These are phyloP conservation scores for Linurgus olivaceus DNA, from an alignment of 2,797 vertebrate species.

Conservation along the genomic window DNA sequence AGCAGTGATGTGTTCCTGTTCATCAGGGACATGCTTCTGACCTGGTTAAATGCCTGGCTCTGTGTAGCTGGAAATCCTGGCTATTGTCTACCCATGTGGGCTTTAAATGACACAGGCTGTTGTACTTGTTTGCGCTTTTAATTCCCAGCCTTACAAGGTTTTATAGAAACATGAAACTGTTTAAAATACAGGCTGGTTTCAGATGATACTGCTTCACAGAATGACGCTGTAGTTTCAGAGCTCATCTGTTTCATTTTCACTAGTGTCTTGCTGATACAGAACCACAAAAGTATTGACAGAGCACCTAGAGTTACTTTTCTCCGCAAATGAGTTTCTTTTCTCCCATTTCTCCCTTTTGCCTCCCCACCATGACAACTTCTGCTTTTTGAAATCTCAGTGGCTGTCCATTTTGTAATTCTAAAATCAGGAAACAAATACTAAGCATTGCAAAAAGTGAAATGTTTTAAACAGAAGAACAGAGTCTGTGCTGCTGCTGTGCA, in stretches of 20 bases:
- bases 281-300: neutral
- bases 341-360: neutral
- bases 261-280: neutral
- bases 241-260: slow-evolving; percentile 25
- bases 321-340: neutral
- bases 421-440: neutral
- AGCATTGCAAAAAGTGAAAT: neutral
- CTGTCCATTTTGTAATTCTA: neutral
- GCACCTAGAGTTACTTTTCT: neutral
- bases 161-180: neutral
- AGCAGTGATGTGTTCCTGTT: neutral
- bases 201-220: neutral
- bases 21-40: neutral
- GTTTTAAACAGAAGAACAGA: neutral
- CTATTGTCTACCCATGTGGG: neutral
- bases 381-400: neutral
- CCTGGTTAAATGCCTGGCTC: neutral
- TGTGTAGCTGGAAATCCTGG: neutral
- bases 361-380: neutral
- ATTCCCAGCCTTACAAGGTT: neutral
- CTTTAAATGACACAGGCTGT: neutral
- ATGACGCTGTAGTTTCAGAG: neutral
- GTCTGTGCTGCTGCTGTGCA: neutral
- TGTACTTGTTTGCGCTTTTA: neutral
- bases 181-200: neutral